Conservation (phyloP, 2,888 invertebrate genomes). For the Spatulosminthurus flaviceps region DNA sequence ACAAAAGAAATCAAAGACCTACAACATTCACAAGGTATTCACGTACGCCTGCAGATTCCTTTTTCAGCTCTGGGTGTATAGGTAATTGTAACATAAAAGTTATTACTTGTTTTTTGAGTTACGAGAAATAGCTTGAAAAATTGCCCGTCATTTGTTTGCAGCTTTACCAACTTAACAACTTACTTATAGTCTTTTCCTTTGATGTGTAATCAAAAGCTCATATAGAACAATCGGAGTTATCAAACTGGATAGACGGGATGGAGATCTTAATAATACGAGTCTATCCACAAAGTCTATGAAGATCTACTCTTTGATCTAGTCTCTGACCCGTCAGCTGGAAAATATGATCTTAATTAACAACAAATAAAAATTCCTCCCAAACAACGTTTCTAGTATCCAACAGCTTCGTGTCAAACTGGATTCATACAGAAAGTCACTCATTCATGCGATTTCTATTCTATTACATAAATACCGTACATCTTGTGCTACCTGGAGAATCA, state of each 20-base stretch:
- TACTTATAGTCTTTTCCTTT: slow-evolving; percentile 22
- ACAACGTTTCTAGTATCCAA: background rate
- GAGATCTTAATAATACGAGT: slow-evolving; percentile 21
- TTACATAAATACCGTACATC: background rate
- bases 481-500: background rate
- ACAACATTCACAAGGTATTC: no score
- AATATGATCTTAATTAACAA: slow-evolving; percentile 54
- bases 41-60: no score
- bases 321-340: slow-evolving; percentile 44
- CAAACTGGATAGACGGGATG: slow-evolving; percentile 22
- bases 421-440: background rate
- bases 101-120: no score
- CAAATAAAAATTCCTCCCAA: slow-evolving; percentile 7
- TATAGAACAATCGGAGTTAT: slow-evolving; percentile 21
- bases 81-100: no score
- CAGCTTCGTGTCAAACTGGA: background rate
- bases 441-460: background rate
- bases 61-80: no score
- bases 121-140: background rate
- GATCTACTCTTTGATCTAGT: slow-evolving; percentile 45
- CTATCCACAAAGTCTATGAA: slow-evolving; percentile 22
- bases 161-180: slow-evolving; percentile 28
- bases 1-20: slow-evolving; percentile 23
- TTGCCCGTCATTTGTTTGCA: background rate
- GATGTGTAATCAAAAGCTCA: slow-evolving; percentile 22